phyloP scores from a whole-genome alignment of 2,888 invertebrate genomes.

The Morpho deidamia region DNA sequence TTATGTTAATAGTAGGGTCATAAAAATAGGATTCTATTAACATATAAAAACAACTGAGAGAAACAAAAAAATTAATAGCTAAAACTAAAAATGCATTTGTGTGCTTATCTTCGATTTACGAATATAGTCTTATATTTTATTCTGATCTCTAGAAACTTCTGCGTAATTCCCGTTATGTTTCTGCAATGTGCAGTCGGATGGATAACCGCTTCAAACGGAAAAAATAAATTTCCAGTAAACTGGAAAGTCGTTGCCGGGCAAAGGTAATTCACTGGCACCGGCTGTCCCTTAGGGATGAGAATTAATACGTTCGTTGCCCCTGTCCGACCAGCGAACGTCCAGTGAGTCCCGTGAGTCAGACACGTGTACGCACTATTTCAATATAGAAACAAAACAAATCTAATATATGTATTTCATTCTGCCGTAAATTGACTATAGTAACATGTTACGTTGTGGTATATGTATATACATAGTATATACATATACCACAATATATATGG shows the following conservation, averaged over 20 bases:
- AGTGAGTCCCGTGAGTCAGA: conserved; percentile 21
- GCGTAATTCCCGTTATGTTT: background rate
- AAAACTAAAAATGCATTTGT: too few relatives aligned
- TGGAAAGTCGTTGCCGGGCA: conserved; percentile 25
- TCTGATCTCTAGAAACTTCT: conserved; percentile 4
- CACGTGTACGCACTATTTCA: conserved; percentile 18
- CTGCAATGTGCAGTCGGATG: conserved; percentile 29
- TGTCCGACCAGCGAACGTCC: conserved; percentile 25
- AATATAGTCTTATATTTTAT: too few relatives aligned
- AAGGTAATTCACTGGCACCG: conserved; percentile 27
- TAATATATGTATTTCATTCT: background rate
- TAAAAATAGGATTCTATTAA: too few relatives aligned
- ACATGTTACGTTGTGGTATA: too few relatives aligned
- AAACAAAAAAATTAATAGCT: too few relatives aligned
- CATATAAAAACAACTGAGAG: too few relatives aligned
- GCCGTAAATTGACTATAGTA: background rate
- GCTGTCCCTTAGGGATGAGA: conserved; percentile 37
- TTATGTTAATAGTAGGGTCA: too few relatives aligned
- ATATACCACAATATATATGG: too few relatives aligned
- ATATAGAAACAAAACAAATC: background rate
- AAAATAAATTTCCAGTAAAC: conserved; percentile 26
- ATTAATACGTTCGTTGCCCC: conserved; percentile 55
- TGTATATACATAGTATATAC: too few relatives aligned
- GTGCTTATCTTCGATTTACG: too few relatives aligned
- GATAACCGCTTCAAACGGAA: conserved; percentile 27